A percentile compares a stretch with the other conserved stretches of the same genome.
phyloP scores from a whole-genome alignment of 2,113 vertebrate species.

The Chloebia gouldiae region DNA sequence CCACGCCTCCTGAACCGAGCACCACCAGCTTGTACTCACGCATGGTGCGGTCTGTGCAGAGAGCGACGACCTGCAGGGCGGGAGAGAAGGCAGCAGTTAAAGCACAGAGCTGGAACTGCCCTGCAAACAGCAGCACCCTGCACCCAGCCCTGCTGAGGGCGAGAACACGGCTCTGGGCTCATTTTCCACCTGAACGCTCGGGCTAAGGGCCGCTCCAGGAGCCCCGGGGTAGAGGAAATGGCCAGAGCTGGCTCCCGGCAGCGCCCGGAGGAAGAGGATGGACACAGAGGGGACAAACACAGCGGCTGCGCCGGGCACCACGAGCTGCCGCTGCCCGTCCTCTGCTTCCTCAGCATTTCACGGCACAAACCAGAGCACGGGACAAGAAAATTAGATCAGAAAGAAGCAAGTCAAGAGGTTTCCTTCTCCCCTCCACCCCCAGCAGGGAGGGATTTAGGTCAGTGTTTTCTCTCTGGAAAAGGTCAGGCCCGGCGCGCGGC shows the following conservation, averaged over 20 bases:
- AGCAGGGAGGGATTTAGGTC: conserved; percentile 53
- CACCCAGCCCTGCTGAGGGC: fast-evolving
- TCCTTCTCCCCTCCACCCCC: neutral
- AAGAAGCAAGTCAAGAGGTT: neutral
- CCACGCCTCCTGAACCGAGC: conserved; percentile 98
- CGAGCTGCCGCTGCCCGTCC: neutral
- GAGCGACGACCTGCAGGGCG: conserved; percentile 77
- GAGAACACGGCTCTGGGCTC: neutral
- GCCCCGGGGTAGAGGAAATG: fast-evolving
- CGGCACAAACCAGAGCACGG: neutral
- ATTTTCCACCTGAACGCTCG: neutral
- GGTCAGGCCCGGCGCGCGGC: conserved; percentile 42
- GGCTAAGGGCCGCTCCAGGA: fast-evolving
- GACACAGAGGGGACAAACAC: neutral
- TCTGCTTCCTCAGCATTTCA: neutral
- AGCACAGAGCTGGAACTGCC: too few species aligned
- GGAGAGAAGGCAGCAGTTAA: neutral
- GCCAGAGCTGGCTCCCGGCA: neutral
- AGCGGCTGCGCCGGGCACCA: neutral
- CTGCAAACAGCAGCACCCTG: neutral
- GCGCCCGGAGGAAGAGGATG: neutral
- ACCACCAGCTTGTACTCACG: conserved; percentile 99
- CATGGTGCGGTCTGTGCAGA: conserved; percentile 91
- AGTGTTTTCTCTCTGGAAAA: conserved; percentile 60
- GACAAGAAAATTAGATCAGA: neutral